Evolutionary conservation across 1,140 invertebrate species (phyloP).

Genomic region (Drosophila sechellia): DNA sequence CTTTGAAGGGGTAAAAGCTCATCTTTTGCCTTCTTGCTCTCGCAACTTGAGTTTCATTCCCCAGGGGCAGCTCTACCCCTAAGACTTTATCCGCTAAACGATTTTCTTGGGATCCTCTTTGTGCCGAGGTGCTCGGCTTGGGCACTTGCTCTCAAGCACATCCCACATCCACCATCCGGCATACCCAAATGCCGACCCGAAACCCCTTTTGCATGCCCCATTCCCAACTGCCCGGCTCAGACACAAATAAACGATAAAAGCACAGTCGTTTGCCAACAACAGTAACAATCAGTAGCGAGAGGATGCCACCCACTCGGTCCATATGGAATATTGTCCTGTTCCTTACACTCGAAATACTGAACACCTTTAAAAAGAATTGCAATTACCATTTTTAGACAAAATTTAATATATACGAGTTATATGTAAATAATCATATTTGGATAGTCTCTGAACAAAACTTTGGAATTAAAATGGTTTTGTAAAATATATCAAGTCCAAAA

Average conservation of each 20-base stretch:
- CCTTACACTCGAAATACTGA: conserved; percentile 2
- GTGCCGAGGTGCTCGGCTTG: conserved; percentile 40
- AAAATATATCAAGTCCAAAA: not conserved
- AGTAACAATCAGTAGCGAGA: conserved; percentile 79
- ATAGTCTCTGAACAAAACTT: not conserved
- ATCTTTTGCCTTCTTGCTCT: conserved; percentile 24
- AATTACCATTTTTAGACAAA: too few species aligned
- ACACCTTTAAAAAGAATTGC: not conserved
- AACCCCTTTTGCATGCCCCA: conserved; percentile 15
- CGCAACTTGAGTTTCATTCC: not conserved
- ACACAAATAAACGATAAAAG: conserved; percentile 81
- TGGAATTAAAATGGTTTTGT: not conserved
- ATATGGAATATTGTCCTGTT: not conserved
- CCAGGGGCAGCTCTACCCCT: conserved; percentile 3
- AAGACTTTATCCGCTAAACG: conserved; percentile 51
- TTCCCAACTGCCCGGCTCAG: conserved; percentile 30
- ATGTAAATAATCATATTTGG: too few species aligned
- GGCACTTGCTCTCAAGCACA: conserved; percentile 50
- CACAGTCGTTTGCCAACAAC: conserved; percentile 76
- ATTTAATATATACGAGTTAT: too few species aligned
- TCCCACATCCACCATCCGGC: conserved; percentile 9
- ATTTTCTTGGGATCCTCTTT: conserved; percentile 50
- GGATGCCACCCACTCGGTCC: conserved; percentile 18
- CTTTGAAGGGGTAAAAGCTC: conserved; percentile 14
- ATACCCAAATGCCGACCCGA: conserved; percentile 3